Evolutionary conservation across 1,140 invertebrate genomes (phyloP).

Genomic region (Neodiprion lecontei): DNA sequence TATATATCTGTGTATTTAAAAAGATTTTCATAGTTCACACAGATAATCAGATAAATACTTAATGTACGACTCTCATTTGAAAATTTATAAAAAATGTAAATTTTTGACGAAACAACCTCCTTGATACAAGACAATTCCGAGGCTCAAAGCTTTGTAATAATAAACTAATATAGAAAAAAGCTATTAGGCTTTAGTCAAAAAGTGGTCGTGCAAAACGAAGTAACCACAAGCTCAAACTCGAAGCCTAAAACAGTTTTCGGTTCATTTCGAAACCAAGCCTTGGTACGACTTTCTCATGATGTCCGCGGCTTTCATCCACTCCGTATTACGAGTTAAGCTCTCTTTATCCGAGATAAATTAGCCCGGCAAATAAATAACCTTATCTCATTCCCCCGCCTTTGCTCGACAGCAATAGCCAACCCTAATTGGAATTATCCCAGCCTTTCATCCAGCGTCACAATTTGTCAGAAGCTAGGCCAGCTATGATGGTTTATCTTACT

Average conservation of each 20-base stretch:
- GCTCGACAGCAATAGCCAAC: slow-evolving; percentile 23
- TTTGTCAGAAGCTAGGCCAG: slow-evolving; percentile 22
- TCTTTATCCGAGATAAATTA: slow-evolving; percentile 52
- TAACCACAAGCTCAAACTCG: neutral
- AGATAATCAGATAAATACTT: no score
- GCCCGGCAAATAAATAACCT: slow-evolving; percentile 48
- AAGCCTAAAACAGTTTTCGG: neutral
- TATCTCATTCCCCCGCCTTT: slow-evolving; percentile 36
- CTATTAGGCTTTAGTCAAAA: neutral
- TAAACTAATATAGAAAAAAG: no score
- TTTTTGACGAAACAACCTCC: no score
- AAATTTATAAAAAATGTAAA: no score
- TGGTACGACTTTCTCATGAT: neutral
- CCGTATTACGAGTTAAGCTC: slow-evolving; percentile 28
- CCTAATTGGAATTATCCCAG: slow-evolving; percentile 37
- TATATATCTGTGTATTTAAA: no score
- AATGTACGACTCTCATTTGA: no score
- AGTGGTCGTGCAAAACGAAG: neutral
- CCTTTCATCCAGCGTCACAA: slow-evolving; percentile 25
- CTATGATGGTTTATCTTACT: no score
- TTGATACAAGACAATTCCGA: no score
- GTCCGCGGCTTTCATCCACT: neutral
- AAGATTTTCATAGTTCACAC: no score
- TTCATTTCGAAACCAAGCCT: no score
- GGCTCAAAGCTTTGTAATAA: no score